A percentile compares a stretch with the other conserved stretches of the same genome.
phyloP scores from a whole-genome alignment of 2,797 vertebrate genomes.

The Mico argentatus region DNA sequence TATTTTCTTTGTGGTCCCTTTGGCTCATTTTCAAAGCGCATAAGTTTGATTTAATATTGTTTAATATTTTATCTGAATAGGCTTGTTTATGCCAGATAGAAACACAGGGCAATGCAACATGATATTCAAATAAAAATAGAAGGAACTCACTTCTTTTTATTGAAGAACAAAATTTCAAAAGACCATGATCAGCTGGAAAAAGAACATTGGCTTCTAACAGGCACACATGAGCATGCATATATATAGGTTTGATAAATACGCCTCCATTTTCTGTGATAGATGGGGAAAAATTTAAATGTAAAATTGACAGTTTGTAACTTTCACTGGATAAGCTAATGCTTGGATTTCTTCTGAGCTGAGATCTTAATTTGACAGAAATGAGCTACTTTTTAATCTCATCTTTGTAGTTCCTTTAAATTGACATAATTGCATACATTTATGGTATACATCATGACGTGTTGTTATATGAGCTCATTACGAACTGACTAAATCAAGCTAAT shows the following conservation, averaged over 20 bases:
- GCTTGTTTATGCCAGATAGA: not conserved
- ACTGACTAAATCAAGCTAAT: not conserved
- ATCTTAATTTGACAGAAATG: conserved; percentile 16
- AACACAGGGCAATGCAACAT: not conserved
- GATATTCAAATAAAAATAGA: not conserved
- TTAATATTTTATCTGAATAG: not conserved
- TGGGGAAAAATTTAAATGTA: not conserved
- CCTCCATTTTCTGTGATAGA: not conserved
- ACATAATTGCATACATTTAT: not conserved
- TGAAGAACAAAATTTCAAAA: conserved; percentile 13
- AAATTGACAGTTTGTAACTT: conserved; percentile 6
- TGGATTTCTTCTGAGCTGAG: not conserved
- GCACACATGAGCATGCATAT: not conserved
- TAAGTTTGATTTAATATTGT: not conserved
- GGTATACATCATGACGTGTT: not conserved
- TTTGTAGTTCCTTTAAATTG: not conserved
- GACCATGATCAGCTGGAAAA: not conserved
- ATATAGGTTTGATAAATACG: not conserved
- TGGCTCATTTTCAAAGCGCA: conserved; percentile 3
- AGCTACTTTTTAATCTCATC: not conserved
- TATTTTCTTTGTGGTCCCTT: not conserved
- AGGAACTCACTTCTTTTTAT: not conserved
- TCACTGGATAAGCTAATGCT: not conserved
- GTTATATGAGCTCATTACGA: not conserved
- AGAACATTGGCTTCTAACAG: not conserved